Conservation (phyloP, 2,113 vertebrate species). For the Strigops habroptila region DNA sequence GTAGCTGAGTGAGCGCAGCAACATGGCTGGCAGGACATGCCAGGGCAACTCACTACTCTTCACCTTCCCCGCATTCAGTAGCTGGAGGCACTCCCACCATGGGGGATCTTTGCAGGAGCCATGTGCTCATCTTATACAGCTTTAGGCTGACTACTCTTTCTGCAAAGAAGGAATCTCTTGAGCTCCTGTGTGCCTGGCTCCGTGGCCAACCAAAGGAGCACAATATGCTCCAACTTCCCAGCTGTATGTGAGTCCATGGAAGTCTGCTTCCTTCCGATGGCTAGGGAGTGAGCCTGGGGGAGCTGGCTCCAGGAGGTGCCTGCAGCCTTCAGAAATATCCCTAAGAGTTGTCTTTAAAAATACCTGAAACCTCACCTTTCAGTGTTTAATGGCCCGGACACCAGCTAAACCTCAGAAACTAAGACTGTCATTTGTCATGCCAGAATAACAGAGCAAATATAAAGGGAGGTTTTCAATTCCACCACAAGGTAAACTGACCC, state of each 20-base stretch:
- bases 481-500: not conserved
- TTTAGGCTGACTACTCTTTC: not conserved
- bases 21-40: fast-evolving
- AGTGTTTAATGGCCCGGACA: not conserved
- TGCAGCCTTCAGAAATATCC: not conserved
- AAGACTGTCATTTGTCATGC: not conserved
- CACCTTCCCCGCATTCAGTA: fast-evolving
- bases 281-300: not conserved
- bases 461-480: not conserved
- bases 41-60: not conserved
- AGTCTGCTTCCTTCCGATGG: not conserved
- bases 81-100: not conserved
- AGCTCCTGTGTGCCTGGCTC: not conserved
- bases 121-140: not conserved
- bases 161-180: not conserved
- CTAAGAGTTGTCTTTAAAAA: not conserved
- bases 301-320: not conserved
- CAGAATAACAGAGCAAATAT: not conserved
- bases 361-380: not conserved
- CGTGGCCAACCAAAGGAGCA: not conserved
- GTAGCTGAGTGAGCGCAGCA: fast-evolving
- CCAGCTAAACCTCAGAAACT: not conserved
- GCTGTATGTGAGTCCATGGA: not conserved
- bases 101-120: not conserved
- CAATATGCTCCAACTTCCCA: not conserved